Evolutionary conservation across 2,113 vertebrate genomes (phyloP).

Genomic region (Rhombomys opimus): DNA sequence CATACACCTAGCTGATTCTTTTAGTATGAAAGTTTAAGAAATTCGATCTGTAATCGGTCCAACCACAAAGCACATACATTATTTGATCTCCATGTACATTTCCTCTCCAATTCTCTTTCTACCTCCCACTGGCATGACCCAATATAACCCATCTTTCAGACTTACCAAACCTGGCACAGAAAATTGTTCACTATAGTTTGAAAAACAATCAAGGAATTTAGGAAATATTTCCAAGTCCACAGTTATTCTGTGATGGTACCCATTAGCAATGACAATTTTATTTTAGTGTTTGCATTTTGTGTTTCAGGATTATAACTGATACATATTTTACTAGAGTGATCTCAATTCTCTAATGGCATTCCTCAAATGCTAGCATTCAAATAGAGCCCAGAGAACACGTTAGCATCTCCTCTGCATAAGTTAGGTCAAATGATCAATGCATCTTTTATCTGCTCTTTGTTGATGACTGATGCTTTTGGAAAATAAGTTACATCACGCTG

Average conservation of each 20-base stretch:
- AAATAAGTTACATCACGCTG: neutral
- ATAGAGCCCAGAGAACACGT: neutral
- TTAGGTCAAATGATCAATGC: neutral
- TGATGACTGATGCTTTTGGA: neutral
- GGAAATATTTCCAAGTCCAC: neutral
- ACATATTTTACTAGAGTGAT: neutral
- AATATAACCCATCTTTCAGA: neutral
- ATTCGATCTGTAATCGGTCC: neutral
- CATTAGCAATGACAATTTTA: neutral
- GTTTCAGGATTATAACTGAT: neutral
- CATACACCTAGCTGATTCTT: too few species aligned
- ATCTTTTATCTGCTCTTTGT: neutral
- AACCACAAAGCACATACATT: neutral
- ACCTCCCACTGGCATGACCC: accelerated
- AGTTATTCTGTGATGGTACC: neutral
- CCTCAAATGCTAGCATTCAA: neutral
- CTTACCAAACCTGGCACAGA: neutral
- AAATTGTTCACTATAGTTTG: neutral
- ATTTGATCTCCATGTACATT: neutral
- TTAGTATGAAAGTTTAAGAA: neutral
- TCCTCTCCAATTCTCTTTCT: neutral
- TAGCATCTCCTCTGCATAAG: neutral
- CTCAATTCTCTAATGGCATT: neutral
- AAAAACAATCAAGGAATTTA: neutral
- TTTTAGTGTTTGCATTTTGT: neutral